Evolutionary conservation across 2,888 invertebrate genomes (phyloP).

Genomic region (Biston stratarius): DNA sequence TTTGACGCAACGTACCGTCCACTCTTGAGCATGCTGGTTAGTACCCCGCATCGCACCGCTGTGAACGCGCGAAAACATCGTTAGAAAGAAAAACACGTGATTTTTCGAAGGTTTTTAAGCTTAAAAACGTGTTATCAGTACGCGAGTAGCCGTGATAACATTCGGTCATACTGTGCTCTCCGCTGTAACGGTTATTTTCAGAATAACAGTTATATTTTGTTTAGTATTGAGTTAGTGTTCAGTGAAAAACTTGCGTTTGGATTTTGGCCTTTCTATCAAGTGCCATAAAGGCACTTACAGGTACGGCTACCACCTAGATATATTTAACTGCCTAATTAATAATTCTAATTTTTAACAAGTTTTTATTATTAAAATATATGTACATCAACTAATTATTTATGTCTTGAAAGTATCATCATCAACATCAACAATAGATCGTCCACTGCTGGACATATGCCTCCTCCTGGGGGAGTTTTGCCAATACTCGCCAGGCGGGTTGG

Average conservation of each 20-base stretch:
- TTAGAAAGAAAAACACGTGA: conserved; percentile 50
- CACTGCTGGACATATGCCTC: too few species aligned
- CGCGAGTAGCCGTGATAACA: conserved; percentile 48
- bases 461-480: too few species aligned
- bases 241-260: conserved; percentile 19
- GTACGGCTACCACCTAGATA: conserved; percentile 11
- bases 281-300: conserved; percentile 46
- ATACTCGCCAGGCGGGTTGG: too few species aligned
- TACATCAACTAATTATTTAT: too few species aligned
- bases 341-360: too few species aligned
- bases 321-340: too few species aligned
- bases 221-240: conserved; percentile 29
- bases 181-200: conserved; percentile 29
- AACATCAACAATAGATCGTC: too few species aligned
- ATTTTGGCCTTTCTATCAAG: conserved; percentile 32
- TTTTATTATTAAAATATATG: too few species aligned
- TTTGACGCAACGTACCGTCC: conserved; percentile 51
- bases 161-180: conserved; percentile 20
- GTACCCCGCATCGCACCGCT: conserved; percentile 45
- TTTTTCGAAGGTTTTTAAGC: conserved; percentile 35
- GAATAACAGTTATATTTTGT: conserved; percentile 24
- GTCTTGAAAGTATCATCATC: too few species aligned
- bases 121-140: conserved; percentile 48
- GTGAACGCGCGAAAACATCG: conserved; percentile 52
- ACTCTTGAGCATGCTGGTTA: conserved; percentile 48